Conservation (phyloP, 2,113 vertebrate species). For the Ramphastos sulfuratus region DNA sequence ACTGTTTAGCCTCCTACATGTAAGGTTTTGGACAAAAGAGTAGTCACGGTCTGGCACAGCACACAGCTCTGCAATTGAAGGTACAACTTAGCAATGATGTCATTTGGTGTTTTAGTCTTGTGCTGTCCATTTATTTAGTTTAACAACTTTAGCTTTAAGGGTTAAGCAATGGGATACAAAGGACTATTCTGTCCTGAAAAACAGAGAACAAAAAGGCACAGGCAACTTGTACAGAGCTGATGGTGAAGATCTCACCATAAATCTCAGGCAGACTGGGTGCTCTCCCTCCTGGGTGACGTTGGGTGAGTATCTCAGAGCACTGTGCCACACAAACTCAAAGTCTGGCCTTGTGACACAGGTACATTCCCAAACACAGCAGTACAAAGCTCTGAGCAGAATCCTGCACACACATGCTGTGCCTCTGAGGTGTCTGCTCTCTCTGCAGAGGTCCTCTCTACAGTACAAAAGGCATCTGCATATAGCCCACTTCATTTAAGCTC, state of each 20-base stretch:
- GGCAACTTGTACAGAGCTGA: background rate
- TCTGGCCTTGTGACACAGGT: background rate
- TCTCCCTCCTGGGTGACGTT: background rate
- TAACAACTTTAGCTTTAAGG: background rate
- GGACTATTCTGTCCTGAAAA: background rate
- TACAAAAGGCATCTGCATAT: background rate
- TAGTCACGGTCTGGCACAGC: background rate
- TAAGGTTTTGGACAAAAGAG: background rate
- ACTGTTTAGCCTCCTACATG: background rate
- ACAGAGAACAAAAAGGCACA: background rate
- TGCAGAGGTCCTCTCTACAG: background rate
- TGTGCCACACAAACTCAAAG: background rate
- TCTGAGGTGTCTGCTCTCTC: background rate
- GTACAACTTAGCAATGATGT: background rate
- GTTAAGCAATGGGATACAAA: background rate
- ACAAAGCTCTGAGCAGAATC: background rate
- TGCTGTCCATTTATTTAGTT: background rate
- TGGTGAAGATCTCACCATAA: background rate
- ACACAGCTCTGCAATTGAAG: conserved; percentile 5
- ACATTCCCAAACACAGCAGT: background rate
- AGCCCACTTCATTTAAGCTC: background rate
- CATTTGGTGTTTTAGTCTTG: background rate
- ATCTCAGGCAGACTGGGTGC: background rate
- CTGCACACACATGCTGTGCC: background rate
- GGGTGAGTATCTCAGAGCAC: background rate